phyloP scores from a whole-genome alignment of 2,888 invertebrate species.

The Helicoverpa assulta region DNA sequence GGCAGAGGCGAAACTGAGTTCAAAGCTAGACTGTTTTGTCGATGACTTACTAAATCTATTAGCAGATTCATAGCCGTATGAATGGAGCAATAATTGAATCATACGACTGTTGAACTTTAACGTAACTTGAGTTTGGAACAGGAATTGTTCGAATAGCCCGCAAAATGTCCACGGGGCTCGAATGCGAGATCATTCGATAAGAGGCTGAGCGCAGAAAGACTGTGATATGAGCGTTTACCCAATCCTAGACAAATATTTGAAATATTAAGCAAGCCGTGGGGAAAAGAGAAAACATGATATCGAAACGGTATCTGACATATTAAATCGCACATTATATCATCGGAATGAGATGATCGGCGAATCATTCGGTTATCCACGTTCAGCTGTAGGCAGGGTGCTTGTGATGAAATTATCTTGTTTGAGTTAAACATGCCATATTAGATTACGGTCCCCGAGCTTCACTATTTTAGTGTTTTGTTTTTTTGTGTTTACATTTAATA shows the following conservation, averaged over 20 bases:
- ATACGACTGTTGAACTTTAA: slow-evolving; percentile 9
- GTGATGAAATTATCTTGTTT: slow-evolving; percentile 6
- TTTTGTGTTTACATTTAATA: neutral
- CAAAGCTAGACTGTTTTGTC: neutral
- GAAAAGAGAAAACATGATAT: slow-evolving; percentile 70
- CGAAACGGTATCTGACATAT: slow-evolving; percentile 48
- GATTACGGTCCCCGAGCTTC: neutral
- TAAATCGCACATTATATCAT: slow-evolving; percentile 24
- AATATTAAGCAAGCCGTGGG: slow-evolving; percentile 70
- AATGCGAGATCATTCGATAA: slow-evolving; percentile 73
- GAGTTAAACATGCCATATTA: neutral
- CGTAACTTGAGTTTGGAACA: slow-evolving; percentile 16
- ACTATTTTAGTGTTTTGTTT: neutral
- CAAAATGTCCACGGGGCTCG: slow-evolving; percentile 41
- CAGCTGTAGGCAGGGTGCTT: slow-evolving; percentile 5
- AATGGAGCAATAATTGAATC: slow-evolving; percentile 15
- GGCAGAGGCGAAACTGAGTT: slow-evolving; percentile 15
- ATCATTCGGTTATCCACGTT: slow-evolving; percentile 27
- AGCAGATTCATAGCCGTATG: neutral
- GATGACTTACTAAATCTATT: slow-evolving; percentile 4
- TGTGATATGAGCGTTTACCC: slow-evolving; percentile 62
- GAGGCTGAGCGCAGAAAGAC: slow-evolving; percentile 65
- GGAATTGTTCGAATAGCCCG: slow-evolving; percentile 32
- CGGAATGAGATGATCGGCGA: slow-evolving; percentile 25
- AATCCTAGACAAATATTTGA: slow-evolving; percentile 83